phyloP scores from a whole-genome alignment of 1,140 invertebrate genomes.

The Hyles vespertilio region DNA sequence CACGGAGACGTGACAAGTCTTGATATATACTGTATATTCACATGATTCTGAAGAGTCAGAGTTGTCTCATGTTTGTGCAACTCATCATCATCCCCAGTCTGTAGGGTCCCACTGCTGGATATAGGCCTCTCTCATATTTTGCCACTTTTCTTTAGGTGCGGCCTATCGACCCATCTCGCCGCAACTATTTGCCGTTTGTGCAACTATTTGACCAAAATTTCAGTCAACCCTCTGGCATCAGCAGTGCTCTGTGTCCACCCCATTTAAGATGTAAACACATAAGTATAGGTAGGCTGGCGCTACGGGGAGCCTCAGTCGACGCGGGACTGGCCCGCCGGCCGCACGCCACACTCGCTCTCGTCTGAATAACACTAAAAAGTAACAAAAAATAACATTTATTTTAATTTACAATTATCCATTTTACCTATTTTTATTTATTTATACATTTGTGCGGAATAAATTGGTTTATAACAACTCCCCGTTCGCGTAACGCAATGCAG shows the following conservation, averaged over 20 bases:
- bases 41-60: too few relatives aligned
- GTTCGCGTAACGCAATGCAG: too few relatives aligned
- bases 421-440: neutral
- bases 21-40: too few relatives aligned
- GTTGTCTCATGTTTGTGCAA: too few relatives aligned
- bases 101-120: too few relatives aligned
- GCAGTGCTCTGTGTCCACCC: slow-evolving; percentile 46
- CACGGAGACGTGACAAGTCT: too few relatives aligned
- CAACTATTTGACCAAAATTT: neutral
- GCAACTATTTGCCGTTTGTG: too few relatives aligned
- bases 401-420: neutral
- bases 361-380: slow-evolving; percentile 19
- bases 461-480: too few relatives aligned
- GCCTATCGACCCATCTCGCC: too few relatives aligned
- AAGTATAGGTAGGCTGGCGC: slow-evolving; percentile 48
- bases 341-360: slow-evolving; percentile 21
- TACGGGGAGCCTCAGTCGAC: slow-evolving; percentile 37
- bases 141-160: too few relatives aligned
- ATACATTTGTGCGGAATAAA: neutral
- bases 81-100: too few relatives aligned
- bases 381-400: slow-evolving; percentile 14
- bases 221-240: slow-evolving; percentile 17
- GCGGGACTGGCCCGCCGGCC: slow-evolving; percentile 46
- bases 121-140: too few relatives aligned
- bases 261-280: slow-evolving; percentile 68